Base-by-base conservation (phyloP, 2,113 vertebrate genomes). In the Oryzias javanicus region DNA sequence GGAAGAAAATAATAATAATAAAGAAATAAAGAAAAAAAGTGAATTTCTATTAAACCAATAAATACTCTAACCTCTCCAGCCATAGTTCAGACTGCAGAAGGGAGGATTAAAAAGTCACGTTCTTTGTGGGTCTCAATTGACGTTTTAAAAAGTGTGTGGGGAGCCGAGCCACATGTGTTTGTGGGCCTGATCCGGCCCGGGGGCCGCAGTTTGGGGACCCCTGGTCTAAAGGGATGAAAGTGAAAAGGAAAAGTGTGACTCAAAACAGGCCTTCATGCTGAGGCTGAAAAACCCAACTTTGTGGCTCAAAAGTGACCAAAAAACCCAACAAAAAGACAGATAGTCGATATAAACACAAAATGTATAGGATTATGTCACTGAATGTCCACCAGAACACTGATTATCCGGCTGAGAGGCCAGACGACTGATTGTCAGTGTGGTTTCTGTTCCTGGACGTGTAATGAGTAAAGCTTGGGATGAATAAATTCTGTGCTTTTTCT, bases 241-340 rank as follows among this genome's bases (percentile, higher is more conserved):
- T 63, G 62, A 44, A 52, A 44, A 20, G 53, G 60, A 71, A 74
- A 66, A 78, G 64, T 54, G 64, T 70, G 63, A 78, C 75, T 71
- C 55, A 68, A 35, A 71, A 56, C 53, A 41, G 65, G 63, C 51
- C 57, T 69, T 61, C 42, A 60, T 17, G 64, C 64, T 74, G 66
- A 51, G 52, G 62, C 48, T 59, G 35, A 72, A 64, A 66, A 72
- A 76, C 80, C 80, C 78, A 82, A 78, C 70, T 73, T 40, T 48
- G 63, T 50, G 55, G 68, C 62, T 65, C 73, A 67, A 82, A 57
- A 74, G 50, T 70, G 64, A 53, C 58, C 49, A 47, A 47, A 17
- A n/a, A 2, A 20, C 6, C 54, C 44, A 42, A 14, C 40, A 42
- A 25, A 19, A 24, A 45, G 5, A 29, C 2, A 17, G 42, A 44